A percentile compares a stretch with the other conserved stretches of the same genome.
Evolutionary conservation across 2,113 vertebrate species (phyloP).

Genomic region (Prunella himalayana): DNA sequence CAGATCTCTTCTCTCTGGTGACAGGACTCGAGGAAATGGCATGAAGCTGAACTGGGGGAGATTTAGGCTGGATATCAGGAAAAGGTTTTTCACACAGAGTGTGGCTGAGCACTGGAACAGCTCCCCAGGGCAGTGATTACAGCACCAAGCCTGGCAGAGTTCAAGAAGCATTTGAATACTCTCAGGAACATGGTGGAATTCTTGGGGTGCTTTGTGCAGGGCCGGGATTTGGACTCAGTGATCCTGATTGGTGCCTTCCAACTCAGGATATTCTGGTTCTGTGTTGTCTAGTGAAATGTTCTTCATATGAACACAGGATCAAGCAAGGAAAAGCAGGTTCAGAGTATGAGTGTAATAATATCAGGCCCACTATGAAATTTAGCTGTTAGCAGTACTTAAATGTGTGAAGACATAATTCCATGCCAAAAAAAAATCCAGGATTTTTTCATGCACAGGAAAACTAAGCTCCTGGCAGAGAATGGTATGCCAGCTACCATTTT

Average conservation of each 20-base stretch:
- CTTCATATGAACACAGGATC: not conserved
- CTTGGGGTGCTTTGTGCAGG: not conserved
- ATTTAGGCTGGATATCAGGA: not conserved
- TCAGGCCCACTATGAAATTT: not conserved
- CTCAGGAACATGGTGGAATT: not conserved
- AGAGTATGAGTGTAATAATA: not conserved
- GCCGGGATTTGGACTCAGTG: rapidly evolving
- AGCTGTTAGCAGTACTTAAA: not conserved
- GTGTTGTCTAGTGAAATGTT: not conserved
- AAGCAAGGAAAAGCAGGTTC: not conserved
- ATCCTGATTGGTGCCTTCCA: not conserved
- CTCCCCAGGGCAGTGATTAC: not conserved
- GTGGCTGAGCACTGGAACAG: not conserved
- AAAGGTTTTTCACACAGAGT: rapidly evolving
- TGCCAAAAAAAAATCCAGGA: not conserved
- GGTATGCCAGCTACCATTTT: not conserved
- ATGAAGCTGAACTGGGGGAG: not conserved
- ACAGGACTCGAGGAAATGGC: not conserved
- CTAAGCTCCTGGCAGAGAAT: not conserved
- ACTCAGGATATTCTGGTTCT: not conserved
- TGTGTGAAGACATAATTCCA: not conserved
- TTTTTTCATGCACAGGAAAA: not conserved
- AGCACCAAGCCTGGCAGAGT: not conserved
- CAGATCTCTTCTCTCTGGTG: not conserved
- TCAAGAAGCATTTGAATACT: not conserved